These are phyloP conservation scores for Hyalella azteca DNA, from an alignment of 2,888 invertebrate species.

Conservation along the genomic window DNA sequence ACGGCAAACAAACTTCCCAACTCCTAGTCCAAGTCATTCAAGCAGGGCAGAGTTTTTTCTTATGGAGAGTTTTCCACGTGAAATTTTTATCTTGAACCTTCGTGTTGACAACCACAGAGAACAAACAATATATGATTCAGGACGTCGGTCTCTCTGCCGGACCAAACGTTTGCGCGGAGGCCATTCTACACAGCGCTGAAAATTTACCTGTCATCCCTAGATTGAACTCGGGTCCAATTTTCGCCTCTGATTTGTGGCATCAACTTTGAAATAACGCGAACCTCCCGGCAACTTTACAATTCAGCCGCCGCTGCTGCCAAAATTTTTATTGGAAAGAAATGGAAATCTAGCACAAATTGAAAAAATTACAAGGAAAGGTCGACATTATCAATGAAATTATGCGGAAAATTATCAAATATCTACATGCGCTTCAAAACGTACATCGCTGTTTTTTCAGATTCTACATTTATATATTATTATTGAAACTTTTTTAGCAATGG, in stretches of 20 bases:
- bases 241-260: constrained; percentile 6
- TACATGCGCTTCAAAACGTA: too few relatives aligned
- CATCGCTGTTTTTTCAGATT: too few relatives aligned
- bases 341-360: not conserved
- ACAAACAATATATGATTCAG: not conserved
- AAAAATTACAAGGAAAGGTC: too few relatives aligned
- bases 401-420: too few relatives aligned
- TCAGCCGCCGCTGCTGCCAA: not conserved
- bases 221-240: constrained; percentile 21
- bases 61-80: too few relatives aligned
- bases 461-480: too few relatives aligned
- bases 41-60: too few relatives aligned
- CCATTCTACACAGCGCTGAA: too few relatives aligned
- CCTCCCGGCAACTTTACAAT: constrained; percentile 1
- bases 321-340: not conserved
- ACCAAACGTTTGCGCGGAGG: not conserved
- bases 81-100: constrained; percentile 1
- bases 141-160: not conserved
- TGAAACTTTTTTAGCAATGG: too few relatives aligned
- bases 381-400: too few relatives aligned
- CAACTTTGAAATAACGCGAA: constrained; percentile 17
- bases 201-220: constrained; percentile 21
- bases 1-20: too few relatives aligned
- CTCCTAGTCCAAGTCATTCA: too few relatives aligned
- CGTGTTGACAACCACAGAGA: not conserved